A percentile compares a stretch with the other conserved stretches of the same genome.
These are phyloP conservation scores for Smutsia gigantea DNA, from an alignment of 2,797 vertebrate genomes.

Conservation along the genomic window DNA sequence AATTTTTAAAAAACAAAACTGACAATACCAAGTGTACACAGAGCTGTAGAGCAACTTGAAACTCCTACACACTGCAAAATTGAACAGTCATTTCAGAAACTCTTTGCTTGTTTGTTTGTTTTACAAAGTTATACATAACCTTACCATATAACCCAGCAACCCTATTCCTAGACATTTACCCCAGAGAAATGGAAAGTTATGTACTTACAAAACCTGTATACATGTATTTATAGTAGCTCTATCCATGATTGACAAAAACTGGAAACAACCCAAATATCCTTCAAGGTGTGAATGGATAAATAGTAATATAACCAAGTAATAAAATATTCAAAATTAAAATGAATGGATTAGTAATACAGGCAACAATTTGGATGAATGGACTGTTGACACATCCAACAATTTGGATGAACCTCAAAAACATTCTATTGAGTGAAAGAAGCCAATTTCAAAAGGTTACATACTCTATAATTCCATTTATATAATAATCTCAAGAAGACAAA, in stretches of 20 bases:
- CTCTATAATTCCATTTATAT: neutral
- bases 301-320: neutral
- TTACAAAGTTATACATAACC: neutral
- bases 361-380: neutral
- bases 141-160: neutral
- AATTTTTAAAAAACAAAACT: neutral
- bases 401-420: neutral
- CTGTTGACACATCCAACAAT: neutral
- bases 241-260: neutral
- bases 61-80: neutral
- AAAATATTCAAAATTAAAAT: neutral
- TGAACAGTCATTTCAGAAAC: neutral
- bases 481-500: neutral
- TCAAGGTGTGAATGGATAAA: neutral
- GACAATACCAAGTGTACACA: neutral
- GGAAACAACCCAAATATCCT: neutral
- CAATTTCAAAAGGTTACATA: neutral
- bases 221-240: neutral
- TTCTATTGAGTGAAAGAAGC: neutral
- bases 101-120: neutral
- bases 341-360: neutral
- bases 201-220: neutral
- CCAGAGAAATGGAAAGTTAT: neutral
- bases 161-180: neutral
- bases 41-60: neutral